Evolutionary conservation across 2,888 invertebrate genomes (phyloP), one percentile per base, ranked within the genome.

Genomic region (Archips xylosteana): DNA sequence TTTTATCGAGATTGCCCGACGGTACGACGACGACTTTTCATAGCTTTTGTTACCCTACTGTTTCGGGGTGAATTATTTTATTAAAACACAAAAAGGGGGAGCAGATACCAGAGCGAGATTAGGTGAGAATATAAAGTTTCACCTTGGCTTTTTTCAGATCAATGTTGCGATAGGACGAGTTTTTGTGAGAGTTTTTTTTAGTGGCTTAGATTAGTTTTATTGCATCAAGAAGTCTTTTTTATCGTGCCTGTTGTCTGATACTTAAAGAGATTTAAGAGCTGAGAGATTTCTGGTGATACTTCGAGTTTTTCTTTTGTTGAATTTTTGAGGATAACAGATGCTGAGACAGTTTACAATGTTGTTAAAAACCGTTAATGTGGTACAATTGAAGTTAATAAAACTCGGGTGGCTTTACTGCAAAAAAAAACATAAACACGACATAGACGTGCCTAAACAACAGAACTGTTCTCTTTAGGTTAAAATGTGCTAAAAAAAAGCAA

Each of bases 1-100:
- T 88, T 91, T 92, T 92, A 92, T 92, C 92, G 89, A 89, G 92
- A 92, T 92, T 90, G 88, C 84, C 86, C 86, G 79, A 84, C 68
- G 62, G 73, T 72, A 71, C 70, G 76, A 77, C 80, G 82, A 79
- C 84, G 85, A 85, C 83, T 86, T 86, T 88, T 87, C 87, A 86
- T 88, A 86, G 88, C 87, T 86, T 87, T 88, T 85, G 87, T 80
- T 82, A 83, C 83, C 86, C 85, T 82, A 82, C 83, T 87, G 82
- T 87, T 89, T 89, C 83, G 85, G 85, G 81, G 83, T 89, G 85
- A 90, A 85, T 89, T 90, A 88, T 88, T 89, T 89, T 88, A 89
- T 87, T 88, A 87, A 88, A 89, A 88, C 84, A 87, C 83, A 87
- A 85, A 87, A 89, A 85, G 83, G 85, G 83, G 81, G 82, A 82